Evolutionary conservation across 1,140 invertebrate species (phyloP).

Genomic region (Leptopilina clavipes): DNA sequence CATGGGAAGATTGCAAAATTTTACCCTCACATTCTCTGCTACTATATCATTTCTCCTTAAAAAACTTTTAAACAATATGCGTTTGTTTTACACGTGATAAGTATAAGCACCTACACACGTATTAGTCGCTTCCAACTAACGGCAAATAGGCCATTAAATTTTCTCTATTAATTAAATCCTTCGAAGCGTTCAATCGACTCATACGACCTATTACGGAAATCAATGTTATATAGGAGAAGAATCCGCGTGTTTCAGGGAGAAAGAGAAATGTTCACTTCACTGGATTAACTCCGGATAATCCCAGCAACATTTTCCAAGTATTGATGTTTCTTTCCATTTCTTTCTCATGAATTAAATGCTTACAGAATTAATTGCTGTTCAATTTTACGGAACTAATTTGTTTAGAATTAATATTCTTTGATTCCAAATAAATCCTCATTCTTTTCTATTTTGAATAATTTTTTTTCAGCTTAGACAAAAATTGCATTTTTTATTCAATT

Average conservation of each 20-base stretch:
- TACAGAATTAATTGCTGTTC: background rate
- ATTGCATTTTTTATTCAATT: too few species aligned
- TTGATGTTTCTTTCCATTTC: conserved; percentile 17
- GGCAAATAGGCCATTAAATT: conserved; percentile 31
- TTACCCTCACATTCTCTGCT: conserved; percentile 51
- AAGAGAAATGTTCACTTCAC: background rate
- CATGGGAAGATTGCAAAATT: conserved; percentile 52
- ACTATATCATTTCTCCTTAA: conserved; percentile 37
- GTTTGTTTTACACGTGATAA: conserved; percentile 13
- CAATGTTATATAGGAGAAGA: conserved; percentile 14
- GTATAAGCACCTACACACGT: background rate
- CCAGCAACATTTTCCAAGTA: conserved; percentile 4
- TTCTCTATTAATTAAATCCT: conserved; percentile 31
- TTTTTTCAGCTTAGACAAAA: too few species aligned
- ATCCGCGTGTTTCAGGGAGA: background rate
- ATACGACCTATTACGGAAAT: conserved; percentile 27
- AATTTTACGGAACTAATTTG: conserved; percentile 9
- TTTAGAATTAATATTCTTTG: background rate
- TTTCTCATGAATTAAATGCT: conserved; percentile 16
- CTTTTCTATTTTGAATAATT: too few species aligned
- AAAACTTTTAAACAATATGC: conserved; percentile 17
- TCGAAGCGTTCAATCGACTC: conserved; percentile 17
- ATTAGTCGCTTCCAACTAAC: background rate
- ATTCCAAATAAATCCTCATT: background rate
- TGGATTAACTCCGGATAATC: conserved; percentile 9